Base-by-base conservation (phyloP, 1,140 invertebrate species). In the Drosophila erecta region DNA sequence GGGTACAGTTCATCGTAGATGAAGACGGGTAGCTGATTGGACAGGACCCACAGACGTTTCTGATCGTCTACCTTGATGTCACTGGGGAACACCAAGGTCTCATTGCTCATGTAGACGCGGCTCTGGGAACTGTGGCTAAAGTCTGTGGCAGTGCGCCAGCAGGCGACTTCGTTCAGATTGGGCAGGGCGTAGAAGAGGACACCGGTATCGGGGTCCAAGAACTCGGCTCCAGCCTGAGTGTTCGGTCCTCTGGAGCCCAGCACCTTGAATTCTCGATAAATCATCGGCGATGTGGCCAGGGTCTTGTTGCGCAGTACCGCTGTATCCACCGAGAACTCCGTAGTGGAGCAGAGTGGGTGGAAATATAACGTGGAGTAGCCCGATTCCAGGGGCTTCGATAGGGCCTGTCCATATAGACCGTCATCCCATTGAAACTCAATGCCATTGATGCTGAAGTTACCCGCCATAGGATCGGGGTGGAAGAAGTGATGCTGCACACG, bases 141-240 rank as follows among this genome's bases (percentile, higher is more conserved):
- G 1, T 93, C 93, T 5, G 94, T 94, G 57, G 94, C 94, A 0
- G 95, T 96, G 57, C 94, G 95, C 96, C 96, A 97, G 75, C 96
- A 97, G 2, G 95, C 96, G 0, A 97, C 94, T 2, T 95, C 95
- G 78, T 97, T 96, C 15, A 96, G 90, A 90, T 96, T 96, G 0
- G 96, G 94, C 44, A 96, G 92, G 2, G 95, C 94, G 87, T 96
- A 97, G 86, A 97, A 96, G 0, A 97, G 91, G 10, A 96, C 95
- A 1, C 95, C 95, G 0, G 95, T 95, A 50, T 94, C 94, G 14
- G 94, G 94, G 76, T 96, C 95, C 10, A 96, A 83, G 70, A 96
- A 96, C 15, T 95, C 95, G 0, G 95, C 95, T 57, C 95, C 95
- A 14, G 96, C 95, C 83, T 97, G 96, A 0, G 94, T 94, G 73